Evolutionary conservation across 2,888 invertebrate species (phyloP).

Genomic region (Leucophenga maculata): DNA sequence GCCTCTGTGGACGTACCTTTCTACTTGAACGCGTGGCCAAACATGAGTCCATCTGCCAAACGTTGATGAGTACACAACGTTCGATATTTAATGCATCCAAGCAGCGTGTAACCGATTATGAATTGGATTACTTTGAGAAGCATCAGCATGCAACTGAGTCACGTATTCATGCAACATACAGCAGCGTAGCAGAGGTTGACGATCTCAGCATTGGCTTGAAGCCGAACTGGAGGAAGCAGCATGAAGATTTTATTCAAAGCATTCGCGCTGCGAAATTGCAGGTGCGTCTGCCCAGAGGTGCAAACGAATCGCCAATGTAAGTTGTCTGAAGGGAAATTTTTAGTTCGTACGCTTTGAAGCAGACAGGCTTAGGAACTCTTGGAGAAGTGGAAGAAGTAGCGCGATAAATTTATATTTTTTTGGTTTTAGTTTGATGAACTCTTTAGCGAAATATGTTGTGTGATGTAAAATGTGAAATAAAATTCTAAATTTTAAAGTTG

Average conservation of each 20-base stretch:
- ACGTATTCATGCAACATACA: conserved; percentile 60
- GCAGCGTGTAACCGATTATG: conserved; percentile 90
- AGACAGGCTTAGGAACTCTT: no score
- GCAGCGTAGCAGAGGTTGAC: conserved; percentile 44
- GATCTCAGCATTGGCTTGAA: conserved; percentile 70
- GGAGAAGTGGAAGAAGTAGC: no score
- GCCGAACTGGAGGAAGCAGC: conserved; percentile 91
- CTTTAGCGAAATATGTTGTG: no score
- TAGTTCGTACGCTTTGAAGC: no score
- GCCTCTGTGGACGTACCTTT: conserved; percentile 86
- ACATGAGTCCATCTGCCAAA: conserved; percentile 90
- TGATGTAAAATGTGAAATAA: no score
- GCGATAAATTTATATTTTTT: no score
- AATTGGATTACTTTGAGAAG: conserved; percentile 83
- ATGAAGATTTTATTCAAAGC: conserved; percentile 92
- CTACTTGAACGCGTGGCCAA: conserved; percentile 84
- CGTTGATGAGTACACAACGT: conserved; percentile 84
- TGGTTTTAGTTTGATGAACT: no score
- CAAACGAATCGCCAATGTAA: no score
- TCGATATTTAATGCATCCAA: conserved; percentile 93
- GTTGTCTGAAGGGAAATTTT: no score
- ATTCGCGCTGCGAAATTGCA: conserved; percentile 94
- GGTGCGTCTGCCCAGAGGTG: no score
- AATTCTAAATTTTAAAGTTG: no score
- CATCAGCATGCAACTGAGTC: neutral